phyloP scores from a whole-genome alignment of 2,888 invertebrate species.

The Watsonalla binaria region DNA sequence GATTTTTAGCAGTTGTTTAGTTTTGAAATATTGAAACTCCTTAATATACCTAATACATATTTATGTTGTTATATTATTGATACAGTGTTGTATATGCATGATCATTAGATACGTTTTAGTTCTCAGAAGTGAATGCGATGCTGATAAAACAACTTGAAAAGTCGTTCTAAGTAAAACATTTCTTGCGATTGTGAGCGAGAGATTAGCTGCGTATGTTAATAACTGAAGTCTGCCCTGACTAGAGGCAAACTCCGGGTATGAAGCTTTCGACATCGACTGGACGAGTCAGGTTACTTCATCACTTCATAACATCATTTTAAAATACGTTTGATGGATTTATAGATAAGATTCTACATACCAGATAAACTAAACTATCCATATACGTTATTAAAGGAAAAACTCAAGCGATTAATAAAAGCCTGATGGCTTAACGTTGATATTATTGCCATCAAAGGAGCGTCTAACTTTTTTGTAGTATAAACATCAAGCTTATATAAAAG shows the following conservation, averaged over 20 bases:
- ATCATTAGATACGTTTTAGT: no score
- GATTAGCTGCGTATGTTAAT: neutral
- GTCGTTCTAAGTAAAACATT: neutral
- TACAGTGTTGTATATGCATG: no score
- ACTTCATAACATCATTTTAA: neutral
- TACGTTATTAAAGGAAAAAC: neutral
- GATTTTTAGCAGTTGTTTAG: neutral
- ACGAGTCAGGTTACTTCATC: neutral
- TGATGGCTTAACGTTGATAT: no score
- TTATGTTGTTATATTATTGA: no score
- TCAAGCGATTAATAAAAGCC: no score
- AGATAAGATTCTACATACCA: neutral
- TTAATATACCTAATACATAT: no score
- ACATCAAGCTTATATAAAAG: no score
- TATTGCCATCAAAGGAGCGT: no score
- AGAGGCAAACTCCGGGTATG: neutral
- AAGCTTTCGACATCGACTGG: neutral
- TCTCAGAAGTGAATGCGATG: neutral
- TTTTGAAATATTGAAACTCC: neutral
- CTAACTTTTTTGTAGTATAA: no score
- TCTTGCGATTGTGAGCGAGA: neutral
- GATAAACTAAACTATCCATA: neutral
- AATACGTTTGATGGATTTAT: neutral
- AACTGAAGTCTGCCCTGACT: neutral
- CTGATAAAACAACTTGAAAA: neutral